Evolutionary conservation across 1,140 invertebrate genomes (phyloP).

Genomic region (Mycetomoellerius zeteki): DNA sequence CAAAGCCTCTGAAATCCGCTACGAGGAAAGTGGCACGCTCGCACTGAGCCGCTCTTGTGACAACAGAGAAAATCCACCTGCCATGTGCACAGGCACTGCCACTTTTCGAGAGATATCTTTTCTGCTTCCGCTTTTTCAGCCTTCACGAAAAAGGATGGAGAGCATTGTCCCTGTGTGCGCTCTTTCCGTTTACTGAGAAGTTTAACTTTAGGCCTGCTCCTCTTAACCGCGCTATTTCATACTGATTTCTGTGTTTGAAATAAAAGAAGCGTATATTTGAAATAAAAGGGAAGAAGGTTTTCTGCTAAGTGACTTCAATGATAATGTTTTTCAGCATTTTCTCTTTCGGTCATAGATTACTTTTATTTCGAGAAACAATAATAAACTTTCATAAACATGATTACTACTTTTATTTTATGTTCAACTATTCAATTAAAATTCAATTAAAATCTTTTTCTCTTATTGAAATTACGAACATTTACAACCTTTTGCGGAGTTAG

Average conservation of each 20-base stretch:
- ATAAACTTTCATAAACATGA: no score
- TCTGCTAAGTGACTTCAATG: background rate
- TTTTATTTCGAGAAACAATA: background rate
- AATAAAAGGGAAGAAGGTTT: no score
- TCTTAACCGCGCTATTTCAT: background rate
- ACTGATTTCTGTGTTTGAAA: background rate
- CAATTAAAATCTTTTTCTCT: background rate
- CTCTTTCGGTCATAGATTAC: background rate
- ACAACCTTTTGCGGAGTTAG: background rate
- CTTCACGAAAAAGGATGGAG: slow-evolving; percentile 22
- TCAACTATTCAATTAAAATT: background rate
- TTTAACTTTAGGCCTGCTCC: slow-evolving; percentile 49
- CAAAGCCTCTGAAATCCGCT: slow-evolving; percentile 84
- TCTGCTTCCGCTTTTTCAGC: slow-evolving; percentile 44
- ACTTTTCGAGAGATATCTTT: slow-evolving; percentile 57
- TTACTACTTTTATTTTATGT: background rate
- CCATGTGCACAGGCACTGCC: slow-evolving; percentile 66
- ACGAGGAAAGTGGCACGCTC: slow-evolving; percentile 50
- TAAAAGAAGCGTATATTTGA: background rate
- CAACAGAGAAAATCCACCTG: slow-evolving; percentile 83
- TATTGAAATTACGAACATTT: background rate
- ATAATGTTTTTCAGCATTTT: background rate
- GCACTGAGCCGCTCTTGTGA: slow-evolving; percentile 65
- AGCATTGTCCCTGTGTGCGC: slow-evolving; percentile 21
- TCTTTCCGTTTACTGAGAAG: slow-evolving; percentile 42